Evolutionary conservation across 2,113 vertebrate species (phyloP).

Genomic region (Oncorhynchus nerka): DNA sequence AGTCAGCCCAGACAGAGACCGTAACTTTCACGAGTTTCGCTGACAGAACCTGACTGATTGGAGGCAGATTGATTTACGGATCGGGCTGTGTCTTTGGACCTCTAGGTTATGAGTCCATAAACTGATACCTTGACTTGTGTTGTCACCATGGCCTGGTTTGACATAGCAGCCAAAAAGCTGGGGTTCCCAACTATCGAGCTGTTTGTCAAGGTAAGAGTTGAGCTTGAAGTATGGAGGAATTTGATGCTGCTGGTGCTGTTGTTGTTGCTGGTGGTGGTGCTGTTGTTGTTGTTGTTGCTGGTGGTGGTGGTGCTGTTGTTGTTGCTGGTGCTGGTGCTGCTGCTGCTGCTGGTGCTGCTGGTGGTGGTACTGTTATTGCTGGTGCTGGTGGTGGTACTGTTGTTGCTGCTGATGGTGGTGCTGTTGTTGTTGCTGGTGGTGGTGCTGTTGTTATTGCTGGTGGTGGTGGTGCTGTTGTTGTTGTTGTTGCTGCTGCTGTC

Average conservation of each 20-base stretch:
- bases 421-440: background rate
- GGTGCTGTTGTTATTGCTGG: background rate
- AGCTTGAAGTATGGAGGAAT: background rate
- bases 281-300: too few species aligned
- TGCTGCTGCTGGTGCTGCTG: background rate
- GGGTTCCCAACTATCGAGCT: slow-evolving; percentile 63
- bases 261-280: too few species aligned
- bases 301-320: too few species aligned
- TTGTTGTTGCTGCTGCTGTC: rapidly evolving
- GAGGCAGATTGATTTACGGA: background rate
- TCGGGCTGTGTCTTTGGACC: background rate
- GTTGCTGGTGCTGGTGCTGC: too few species aligned
- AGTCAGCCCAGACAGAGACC: background rate
- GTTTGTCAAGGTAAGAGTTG: slow-evolving; percentile 69
- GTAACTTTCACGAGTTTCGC: too few species aligned
- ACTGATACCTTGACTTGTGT: background rate
- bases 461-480: too few species aligned
- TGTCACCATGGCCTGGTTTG: slow-evolving; percentile 63
- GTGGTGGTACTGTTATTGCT: too few species aligned
- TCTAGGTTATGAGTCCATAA: background rate
- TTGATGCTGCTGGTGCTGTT: background rate
- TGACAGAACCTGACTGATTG: background rate
- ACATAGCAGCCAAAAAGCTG: slow-evolving; percentile 46
- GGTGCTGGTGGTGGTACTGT: background rate
- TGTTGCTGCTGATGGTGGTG: rapidly evolving